Evolutionary conservation across 2,888 invertebrate genomes (phyloP).

Genomic region (Leucophora obtusa): DNA sequence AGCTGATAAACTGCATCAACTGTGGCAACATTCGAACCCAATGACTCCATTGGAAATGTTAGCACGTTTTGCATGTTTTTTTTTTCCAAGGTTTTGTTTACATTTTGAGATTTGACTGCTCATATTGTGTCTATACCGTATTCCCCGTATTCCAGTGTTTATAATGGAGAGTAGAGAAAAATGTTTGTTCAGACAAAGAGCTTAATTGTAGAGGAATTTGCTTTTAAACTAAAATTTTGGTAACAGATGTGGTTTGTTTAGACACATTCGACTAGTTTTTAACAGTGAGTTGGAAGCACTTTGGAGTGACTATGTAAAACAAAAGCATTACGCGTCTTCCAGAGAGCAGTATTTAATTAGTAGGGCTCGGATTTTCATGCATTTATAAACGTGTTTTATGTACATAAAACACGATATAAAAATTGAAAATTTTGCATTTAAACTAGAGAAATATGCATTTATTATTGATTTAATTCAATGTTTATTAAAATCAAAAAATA

Average conservation of each 20-base stretch:
- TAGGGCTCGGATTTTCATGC: too few relatives aligned
- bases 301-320: too few relatives aligned
- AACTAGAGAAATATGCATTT: too few relatives aligned
- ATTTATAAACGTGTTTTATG: too few relatives aligned
- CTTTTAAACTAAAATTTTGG: not conserved
- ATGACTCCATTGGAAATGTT: constrained; percentile 61
- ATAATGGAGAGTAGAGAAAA: not conserved
- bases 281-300: not conserved
- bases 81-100: constrained; percentile 42
- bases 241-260: constrained; percentile 6
- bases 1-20: constrained; percentile 63
- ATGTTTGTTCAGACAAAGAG: constrained; percentile 17
- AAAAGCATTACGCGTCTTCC: too few relatives aligned
- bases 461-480: too few relatives aligned
- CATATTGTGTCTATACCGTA: constrained; percentile 9
- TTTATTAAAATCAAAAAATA: too few relatives aligned
- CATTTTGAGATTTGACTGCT: constrained; percentile 40
- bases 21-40: constrained; percentile 61
- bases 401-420: too few relatives aligned
- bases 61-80: constrained; percentile 40
- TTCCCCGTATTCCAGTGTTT: constrained; percentile 21
- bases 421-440: too few relatives aligned
- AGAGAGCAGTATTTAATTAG: too few relatives aligned
- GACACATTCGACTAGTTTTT: constrained; percentile 46
- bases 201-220: not conserved